Base-by-base conservation (phyloP, 2,113 vertebrate species). In the Motacilla alba region DNA sequence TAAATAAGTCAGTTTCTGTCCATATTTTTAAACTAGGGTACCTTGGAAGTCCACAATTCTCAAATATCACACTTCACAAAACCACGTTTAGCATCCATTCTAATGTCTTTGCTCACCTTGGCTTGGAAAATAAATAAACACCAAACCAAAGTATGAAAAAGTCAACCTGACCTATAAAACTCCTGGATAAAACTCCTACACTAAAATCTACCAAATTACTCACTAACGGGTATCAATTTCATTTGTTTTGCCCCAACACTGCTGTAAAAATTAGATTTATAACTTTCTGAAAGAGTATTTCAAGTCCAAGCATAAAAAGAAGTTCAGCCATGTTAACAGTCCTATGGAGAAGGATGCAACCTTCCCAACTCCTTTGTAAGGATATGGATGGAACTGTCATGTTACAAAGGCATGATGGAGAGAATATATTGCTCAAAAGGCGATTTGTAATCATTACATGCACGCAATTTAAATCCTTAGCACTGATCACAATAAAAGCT, bases 261-360 rank as follows among this genome's bases (percentile, higher is more conserved):
- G 49, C 47, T 80, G 23, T 16, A 86, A 79, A 89, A 70, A 37
- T 21, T 43, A 37, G 9, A 31, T 49, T 68, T 53, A 37, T 14
- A 59, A 43, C 9, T 35, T 80, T 33, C 9, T 46, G 5, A 15
- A 69, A 78, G 13, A 70, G 2, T 37, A 62, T 44, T 92, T 82
- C 39, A 82, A 58, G 46, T 56, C 24, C 37, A 82, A 85, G 47
- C 15, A 39, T 35, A 50, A 72, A 49, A 69, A 66, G 20, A 77
- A 67, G 20, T 35, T 72, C 52, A 80, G 37, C 7, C 2, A 4
- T 10, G 6, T 26, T 47, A 83, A 21, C 24, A 62, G 27, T 21
- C n/a, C 30, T 3, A 5, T 0, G 4, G 58, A 86, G 7, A 18
- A 73, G 8, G 27, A 73, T 2, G 1, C 3, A 69, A 39, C 14